Evolutionary conservation across 1,140 invertebrate genomes (phyloP), one percentile per base, ranked within the genome.

Genomic region (Steinernema feltiae): DNA sequence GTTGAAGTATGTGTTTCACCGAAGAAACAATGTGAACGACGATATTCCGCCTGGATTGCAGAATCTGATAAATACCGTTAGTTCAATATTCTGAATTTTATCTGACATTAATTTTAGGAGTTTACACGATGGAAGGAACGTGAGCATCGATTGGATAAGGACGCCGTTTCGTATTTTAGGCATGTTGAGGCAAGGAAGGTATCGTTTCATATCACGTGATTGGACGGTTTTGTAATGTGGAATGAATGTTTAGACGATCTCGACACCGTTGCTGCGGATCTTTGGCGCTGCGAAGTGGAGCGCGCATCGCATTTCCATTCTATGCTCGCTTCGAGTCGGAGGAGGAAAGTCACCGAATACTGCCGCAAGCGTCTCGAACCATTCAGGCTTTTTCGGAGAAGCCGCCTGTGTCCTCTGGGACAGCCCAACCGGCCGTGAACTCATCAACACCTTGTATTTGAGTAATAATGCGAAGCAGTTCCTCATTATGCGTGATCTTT

Each of bases 201-300:
- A 41, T 12, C 12, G 53, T 12, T 63, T 63, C 24, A 7, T 12
- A 63, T 12, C 7, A 41, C 18, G 18, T 41, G 3, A n/a, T n/a
- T n/a, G n/a, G n/a, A n/a, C n/a, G n/a, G 53, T 7, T 12, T 63
- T 12, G 3, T 3, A 63, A 27, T 27, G 24, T 17, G 2, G 2
- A 29, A n/a, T 77, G 30, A 35, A 35, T 70, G 30, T 77, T 78
- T 31, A 77, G 76, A 70, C 12, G 53, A 77, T 12, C 31, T 78
- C 46, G 79, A 80, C 29, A 79, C 73, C 30, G 72, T 80, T n/a
- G 73, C 77, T 2, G 30, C 48, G 0, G 79, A 29, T 80, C 79
- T 0, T 69, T 80, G 3, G 78, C 78, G 0, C 75, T 79, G 18
- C 63, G 78, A 73, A 73, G 69, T n/a, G 78, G 78, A 18, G 71